These are phyloP conservation scores for Laterallus jamaicensis DNA, from an alignment of 2,113 vertebrate genomes.

Conservation along the genomic window DNA sequence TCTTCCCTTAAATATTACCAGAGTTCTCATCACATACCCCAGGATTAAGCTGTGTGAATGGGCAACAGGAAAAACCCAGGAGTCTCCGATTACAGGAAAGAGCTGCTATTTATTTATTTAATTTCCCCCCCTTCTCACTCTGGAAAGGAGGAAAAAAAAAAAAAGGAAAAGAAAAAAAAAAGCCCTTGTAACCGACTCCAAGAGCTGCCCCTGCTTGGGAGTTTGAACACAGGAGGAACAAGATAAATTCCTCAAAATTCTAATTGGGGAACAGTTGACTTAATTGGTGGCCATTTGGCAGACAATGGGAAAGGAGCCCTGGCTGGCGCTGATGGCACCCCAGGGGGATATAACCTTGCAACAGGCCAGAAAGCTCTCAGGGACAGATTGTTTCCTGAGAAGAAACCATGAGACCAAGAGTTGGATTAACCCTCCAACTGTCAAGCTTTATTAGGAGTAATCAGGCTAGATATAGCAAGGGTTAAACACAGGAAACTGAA, in stretches of 20 bases:
- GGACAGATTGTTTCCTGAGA: slow-evolving; percentile 95
- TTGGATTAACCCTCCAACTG: slow-evolving; percentile 82
- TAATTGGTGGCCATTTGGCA: slow-evolving; percentile 98
- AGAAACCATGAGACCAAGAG: slow-evolving; percentile 86
- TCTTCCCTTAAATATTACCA: slow-evolving; percentile 50
- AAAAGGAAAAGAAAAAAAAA: background rate
- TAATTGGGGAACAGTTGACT: slow-evolving; percentile 98
- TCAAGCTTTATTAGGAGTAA: slow-evolving; percentile 82
- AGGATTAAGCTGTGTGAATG: slow-evolving; percentile 87
- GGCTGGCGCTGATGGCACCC: slow-evolving; percentile 90
- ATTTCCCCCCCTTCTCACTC: slow-evolving; percentile 42
- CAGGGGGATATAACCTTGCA: slow-evolving; percentile 92
- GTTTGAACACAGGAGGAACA: slow-evolving; percentile 83
- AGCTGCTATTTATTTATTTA: slow-evolving; percentile 83
- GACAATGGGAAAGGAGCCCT: slow-evolving; percentile 90
- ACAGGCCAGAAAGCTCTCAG: slow-evolving; percentile 84
- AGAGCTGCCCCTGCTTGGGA: slow-evolving; percentile 80
- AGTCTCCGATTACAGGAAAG: slow-evolving; percentile 95
- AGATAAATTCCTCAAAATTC: slow-evolving; percentile 94
- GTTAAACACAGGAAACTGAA: slow-evolving; percentile 78
- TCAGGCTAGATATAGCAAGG: slow-evolving; percentile 74
- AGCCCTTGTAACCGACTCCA: slow-evolving; percentile 85
- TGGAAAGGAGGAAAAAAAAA: background rate
- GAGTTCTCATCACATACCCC: slow-evolving; percentile 75
- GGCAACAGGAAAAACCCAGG: slow-evolving; percentile 86